These are phyloP conservation scores for Australoheros scitulus DNA, from an alignment of 2,113 vertebrate genomes.

Conservation along the genomic window DNA sequence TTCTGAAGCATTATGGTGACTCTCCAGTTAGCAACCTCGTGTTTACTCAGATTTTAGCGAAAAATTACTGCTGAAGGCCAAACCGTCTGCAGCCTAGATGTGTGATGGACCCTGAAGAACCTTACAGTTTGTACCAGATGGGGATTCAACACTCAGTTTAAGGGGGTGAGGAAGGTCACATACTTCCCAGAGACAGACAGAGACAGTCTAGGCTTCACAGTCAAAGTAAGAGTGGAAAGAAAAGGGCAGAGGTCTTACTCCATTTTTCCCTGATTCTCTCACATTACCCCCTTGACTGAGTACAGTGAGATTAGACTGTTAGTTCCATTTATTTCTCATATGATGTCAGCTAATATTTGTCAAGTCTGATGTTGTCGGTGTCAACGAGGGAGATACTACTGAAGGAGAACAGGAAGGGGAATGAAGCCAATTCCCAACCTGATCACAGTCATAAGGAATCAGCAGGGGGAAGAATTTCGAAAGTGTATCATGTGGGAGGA, in stretches of 20 bases:
- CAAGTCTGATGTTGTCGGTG: slow-evolving; percentile 34
- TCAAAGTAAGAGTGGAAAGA: slow-evolving; percentile 24
- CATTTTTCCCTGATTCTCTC: slow-evolving; percentile 31
- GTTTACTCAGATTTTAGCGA: background rate
- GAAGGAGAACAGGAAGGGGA: slow-evolving; percentile 6
- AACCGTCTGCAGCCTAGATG: background rate
- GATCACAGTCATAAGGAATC: background rate
- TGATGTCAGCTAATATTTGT: slow-evolving; percentile 55
- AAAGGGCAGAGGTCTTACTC: slow-evolving; percentile 34
- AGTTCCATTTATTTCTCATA: slow-evolving; percentile 40
- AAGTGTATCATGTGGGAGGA: background rate
- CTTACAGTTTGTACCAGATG: slow-evolving; percentile 2
- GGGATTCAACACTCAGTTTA: slow-evolving; percentile 29
- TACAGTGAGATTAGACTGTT: slow-evolving; percentile 29
- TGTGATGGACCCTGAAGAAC: background rate
- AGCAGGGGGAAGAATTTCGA: background rate
- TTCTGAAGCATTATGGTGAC: background rate
- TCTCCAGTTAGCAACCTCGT: background rate
- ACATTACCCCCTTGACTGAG: background rate
- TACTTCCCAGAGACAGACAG: slow-evolving; percentile 60
- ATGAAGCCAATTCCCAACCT: background rate
- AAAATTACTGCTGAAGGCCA: background rate
- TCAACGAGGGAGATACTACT: background rate
- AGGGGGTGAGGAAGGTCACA: slow-evolving; percentile 53
- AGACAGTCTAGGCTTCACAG: background rate